Conservation (phyloP, 35 echinoderm and acorn worm species). For the Diadema setosum region DNA sequence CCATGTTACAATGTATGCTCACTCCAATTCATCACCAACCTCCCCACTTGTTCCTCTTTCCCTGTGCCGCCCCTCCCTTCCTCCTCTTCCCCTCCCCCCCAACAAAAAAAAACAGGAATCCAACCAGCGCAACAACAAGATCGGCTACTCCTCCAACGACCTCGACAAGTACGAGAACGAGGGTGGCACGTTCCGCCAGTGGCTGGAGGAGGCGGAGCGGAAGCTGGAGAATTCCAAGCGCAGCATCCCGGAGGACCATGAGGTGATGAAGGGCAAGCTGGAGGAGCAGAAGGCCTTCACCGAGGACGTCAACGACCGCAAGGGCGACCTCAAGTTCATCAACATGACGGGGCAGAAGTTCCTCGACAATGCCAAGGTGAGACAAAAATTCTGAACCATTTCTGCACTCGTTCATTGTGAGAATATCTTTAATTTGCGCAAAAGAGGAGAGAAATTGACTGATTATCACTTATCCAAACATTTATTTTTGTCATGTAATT, state of each 20-base stretch:
- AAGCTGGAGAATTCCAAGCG: conserved; percentile 31
- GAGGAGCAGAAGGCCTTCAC: conserved; percentile 68
- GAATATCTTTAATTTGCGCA: too few species aligned
- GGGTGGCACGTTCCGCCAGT: conserved; percentile 51
- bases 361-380: conserved; percentile 78
- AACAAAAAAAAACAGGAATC: conserved; percentile 24
- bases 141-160: conserved; percentile 62
- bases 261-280: conserved; percentile 53
- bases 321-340: conserved; percentile 94
- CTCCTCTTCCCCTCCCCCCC: too few species aligned
- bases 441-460: too few species aligned
- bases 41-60: too few species aligned
- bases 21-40: too few species aligned
- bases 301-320: conserved; percentile 93
- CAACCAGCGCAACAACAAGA: conserved; percentile 59
- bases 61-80: too few species aligned
- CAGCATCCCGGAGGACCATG: conserved; percentile 58
- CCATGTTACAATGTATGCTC: too few species aligned
- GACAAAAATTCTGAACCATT: too few species aligned
- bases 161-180: conserved; percentile 84
- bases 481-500: too few species aligned
- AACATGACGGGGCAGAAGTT: conserved; percentile 97
- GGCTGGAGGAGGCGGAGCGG: conserved; percentile 54
- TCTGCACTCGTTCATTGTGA: too few species aligned
- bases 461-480: too few species aligned